Evolutionary conservation across 2,797 vertebrate species (phyloP), one percentile per base, ranked within the genome.

Genomic region (Myotis myotis): DNA sequence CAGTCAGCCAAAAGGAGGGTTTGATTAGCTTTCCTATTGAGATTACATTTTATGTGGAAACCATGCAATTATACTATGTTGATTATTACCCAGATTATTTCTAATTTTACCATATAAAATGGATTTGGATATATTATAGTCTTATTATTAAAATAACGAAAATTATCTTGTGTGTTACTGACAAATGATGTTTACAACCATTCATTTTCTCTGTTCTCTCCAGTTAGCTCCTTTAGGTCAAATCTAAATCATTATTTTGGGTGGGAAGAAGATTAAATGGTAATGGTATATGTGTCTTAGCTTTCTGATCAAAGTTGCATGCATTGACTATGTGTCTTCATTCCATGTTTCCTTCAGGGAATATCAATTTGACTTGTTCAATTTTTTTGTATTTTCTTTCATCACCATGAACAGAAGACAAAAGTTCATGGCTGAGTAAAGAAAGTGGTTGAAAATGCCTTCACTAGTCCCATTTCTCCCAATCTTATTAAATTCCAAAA

Each of bases 241-340:
- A 83, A 78, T 13, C 22, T 51, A 71, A 80, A 78, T 10, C 20
- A n/a, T 78, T 38, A 72, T 89, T 93, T 95, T 47, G 47, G 28
- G 38, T 44, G 36, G 23, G 72, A 85, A 60, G 81, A 91, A 95
- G 44, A 71, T n/a, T 36, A 74, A 92, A 87, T 25, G 74, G n/a
- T 30, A 60, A 71, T 10, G 36, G 57, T n/a, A 38, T 75, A 44
- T 51, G 19, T 11, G 12, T 76, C 28, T 96, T 83, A 70, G 64
- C 60, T 86, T 25, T 70, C 55, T 84, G 25, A 72, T 81, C 49
- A 87, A 86, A 88, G 80, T 23, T 51, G 80, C 8, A n/a, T 12
- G 23, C 33, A 60, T 23, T 51, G 49, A 51, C 33, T 51, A 8
- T 28, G 1, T 57, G 22, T 10, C 41, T 81, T 72, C 36, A 49